Evolutionary conservation across 2,888 invertebrate genomes (phyloP).

Genomic region (Pheosia gnoma): DNA sequence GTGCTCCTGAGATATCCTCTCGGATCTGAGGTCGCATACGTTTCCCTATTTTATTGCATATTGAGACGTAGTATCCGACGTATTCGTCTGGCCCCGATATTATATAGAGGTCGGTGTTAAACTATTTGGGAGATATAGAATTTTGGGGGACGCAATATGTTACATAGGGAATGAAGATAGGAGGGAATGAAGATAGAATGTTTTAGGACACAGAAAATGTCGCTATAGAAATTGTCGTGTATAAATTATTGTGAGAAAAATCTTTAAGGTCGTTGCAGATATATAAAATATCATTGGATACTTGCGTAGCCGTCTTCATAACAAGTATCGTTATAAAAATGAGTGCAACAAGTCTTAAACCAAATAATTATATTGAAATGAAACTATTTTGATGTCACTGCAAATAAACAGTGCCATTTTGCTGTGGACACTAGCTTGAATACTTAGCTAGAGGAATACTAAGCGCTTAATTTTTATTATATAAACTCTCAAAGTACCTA

Average conservation of each 20-base stretch:
- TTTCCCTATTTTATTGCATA: slow-evolving; percentile 79
- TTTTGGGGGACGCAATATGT: slow-evolving; percentile 41
- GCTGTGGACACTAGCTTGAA: slow-evolving; percentile 4
- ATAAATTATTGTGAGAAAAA: slow-evolving; percentile 16
- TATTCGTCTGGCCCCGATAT: slow-evolving; percentile 58
- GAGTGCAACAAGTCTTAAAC: slow-evolving; percentile 4
- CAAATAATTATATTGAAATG: slow-evolving; percentile 3
- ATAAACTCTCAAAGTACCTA: too few relatives aligned
- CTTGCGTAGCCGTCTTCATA: not conserved
- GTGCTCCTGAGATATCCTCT: slow-evolving; percentile 73
- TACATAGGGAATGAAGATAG: slow-evolving; percentile 20
- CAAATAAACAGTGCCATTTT: slow-evolving; percentile 1
- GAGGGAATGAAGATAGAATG: too few relatives aligned
- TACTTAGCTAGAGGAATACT: slow-evolving; percentile 20
- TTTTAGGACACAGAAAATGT: slow-evolving; percentile 20
- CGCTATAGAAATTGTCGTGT: slow-evolving; percentile 26
- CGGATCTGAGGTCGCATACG: slow-evolving; percentile 74
- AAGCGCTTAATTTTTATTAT: slow-evolving; percentile 2
- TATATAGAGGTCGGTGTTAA: slow-evolving; percentile 61
- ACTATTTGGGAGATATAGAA: slow-evolving; percentile 56
- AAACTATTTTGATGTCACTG: slow-evolving; percentile 3
- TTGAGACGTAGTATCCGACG: slow-evolving; percentile 80
- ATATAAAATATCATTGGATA: too few relatives aligned
- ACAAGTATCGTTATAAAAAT: not conserved
- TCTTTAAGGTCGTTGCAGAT: not conserved